Conservation (phyloP, 2,797 vertebrate genomes). For the Iguana delicatissima region DNA sequence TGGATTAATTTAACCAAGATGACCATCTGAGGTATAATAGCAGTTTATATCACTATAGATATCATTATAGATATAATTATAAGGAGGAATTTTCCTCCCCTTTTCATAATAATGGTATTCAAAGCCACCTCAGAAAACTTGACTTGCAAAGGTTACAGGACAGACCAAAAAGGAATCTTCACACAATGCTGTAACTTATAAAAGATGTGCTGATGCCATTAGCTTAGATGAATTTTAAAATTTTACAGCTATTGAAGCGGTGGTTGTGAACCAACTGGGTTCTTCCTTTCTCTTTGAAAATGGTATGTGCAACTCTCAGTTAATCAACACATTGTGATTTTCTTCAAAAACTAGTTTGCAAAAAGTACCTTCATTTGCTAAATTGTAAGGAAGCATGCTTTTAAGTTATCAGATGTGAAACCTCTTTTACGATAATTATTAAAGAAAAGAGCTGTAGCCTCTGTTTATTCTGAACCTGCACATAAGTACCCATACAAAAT, state of each 20-base stretch:
- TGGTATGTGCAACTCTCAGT: not conserved
- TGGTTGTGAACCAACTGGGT: constrained; percentile 20
- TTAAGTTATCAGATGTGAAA: not conserved
- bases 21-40: too few species aligned
- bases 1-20: too few species aligned
- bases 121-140: too few species aligned
- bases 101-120: too few species aligned
- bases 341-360: not conserved
- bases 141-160: not conserved
- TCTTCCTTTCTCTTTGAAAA: constrained; percentile 9
- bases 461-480: constrained; percentile 2
- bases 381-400: not conserved
- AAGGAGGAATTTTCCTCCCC: too few species aligned
- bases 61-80: too few species aligned
- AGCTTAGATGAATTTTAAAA: not conserved
- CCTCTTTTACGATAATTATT: constrained; percentile 8
- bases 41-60: too few species aligned
- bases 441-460: not conserved
- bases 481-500: not conserved
- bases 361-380: not conserved
- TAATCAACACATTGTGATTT: constrained; percentile 26
- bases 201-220: not conserved
- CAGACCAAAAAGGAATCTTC: not conserved
- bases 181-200: not conserved
- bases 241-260: not conserved